Evolutionary conservation across 2,888 invertebrate genomes (phyloP).

Genomic region (Neuroscelio doddi): DNA sequence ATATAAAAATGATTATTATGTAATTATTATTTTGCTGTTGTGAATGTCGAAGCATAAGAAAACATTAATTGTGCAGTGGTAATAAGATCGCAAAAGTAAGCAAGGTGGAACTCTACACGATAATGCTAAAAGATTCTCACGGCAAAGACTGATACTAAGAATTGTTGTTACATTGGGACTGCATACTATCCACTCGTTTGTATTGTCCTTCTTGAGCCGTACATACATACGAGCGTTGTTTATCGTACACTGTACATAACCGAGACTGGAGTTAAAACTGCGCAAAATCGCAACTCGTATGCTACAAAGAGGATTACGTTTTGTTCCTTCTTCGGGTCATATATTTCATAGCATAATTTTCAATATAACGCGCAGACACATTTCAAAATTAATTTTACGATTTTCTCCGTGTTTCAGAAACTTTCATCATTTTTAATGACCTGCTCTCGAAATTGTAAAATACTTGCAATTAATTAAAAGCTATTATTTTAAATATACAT

Average conservation of each 20-base stretch:
- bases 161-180: constrained; percentile 55
- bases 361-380: neutral
- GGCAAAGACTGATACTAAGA: constrained; percentile 56
- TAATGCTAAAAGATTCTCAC: constrained; percentile 55
- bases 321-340: constrained; percentile 3
- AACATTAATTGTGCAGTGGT: constrained; percentile 35
- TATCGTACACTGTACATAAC: constrained; percentile 22
- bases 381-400: neutral
- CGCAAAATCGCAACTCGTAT: neutral
- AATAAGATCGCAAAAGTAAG: constrained; percentile 52
- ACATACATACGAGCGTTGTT: constrained; percentile 22
- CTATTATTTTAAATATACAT: too few relatives aligned
- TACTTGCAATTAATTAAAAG: too few relatives aligned
- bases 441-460: too few relatives aligned
- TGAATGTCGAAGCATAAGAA: neutral
- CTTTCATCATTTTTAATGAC: too few relatives aligned
- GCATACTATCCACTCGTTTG: constrained; percentile 26
- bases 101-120: constrained; percentile 51
- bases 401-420: neutral
- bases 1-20: too few relatives aligned
- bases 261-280: constrained; percentile 7
- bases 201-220: constrained; percentile 29
- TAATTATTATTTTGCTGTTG: neutral
- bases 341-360: constrained; percentile 1
- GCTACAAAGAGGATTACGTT: neutral